Base-by-base conservation (phyloP, 2,888 invertebrate species). In the Chaetogeoica ovagalla region DNA sequence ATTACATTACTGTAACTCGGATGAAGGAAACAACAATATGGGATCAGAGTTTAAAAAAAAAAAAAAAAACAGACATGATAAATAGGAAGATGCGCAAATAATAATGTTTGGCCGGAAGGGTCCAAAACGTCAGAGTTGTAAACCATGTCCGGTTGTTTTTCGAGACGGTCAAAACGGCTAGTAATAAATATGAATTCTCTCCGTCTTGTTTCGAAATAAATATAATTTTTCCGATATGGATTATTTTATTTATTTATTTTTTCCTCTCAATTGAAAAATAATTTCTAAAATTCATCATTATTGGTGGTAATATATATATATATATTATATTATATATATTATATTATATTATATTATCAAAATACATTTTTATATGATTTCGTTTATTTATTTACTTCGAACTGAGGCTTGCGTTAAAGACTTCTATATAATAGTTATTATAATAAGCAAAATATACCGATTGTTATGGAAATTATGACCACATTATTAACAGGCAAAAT, bases 81-180 rank as follows among this genome's bases (percentile, higher is more conserved):
- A 43, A 75, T 75, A 66, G 23, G 23, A 57, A 75, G 66, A 75
- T 43, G 55, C 57, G 23, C 43, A 75, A 75, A 75, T 75, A 75
- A 75, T 75, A 75, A 66, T 19, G 19, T 75, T 66, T 66, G 57
- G 19, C 66, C 57, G 57, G 75, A 75, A 66, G 43, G 74, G 66
- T 66, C 66, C 66, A 75, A 75, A 75, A 75, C 75, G 66, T 75
- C 59, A 65, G 39, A 57, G 66, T 66, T 57, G 59, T 75, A 43
- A 75, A 75, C 57, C 65, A 66, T 75, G 43, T 75, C 75, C 75
- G 57, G 66, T 75, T 75, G 66, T 75, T 66, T 75, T 75, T 57
- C 52, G 7, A 75, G 66, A 75, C 66, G 23, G 57, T 59, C 66
- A 66, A 75, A 75, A 75, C 19, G 57, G 57, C 75, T 43, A 23